Evolutionary conservation across 2,888 invertebrate genomes (phyloP), one percentile per base, ranked within the genome.

Genomic region (Idaea straminata): DNA sequence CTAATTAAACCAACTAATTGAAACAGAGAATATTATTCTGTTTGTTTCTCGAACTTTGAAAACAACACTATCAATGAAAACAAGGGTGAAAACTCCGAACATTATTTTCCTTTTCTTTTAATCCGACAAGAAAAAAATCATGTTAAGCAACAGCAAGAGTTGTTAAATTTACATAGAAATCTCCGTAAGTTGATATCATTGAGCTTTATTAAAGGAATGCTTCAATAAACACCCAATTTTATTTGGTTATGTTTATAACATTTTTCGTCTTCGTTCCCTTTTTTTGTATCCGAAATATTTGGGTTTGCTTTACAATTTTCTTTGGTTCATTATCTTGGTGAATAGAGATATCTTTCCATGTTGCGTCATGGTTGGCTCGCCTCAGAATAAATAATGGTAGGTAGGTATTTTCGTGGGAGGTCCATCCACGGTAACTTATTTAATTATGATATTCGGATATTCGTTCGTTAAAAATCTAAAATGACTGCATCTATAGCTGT

Each of bases 81-180:
- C 74, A 75, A 76, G 80, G 82, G 80, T 79, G 80, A 84, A 86
- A 87, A 83, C 77, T 83, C 80, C 77, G 75, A 77, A 77, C 75
- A 86, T 87, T 80, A 82, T 80, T 79, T 74, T 79, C 73, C 77
- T 79, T 85, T 83, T 75, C 75, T 78, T 80, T 78, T 76, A 79
- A 79, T 82, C 72, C 74, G 75, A 83, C 79, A 83, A 82, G 78
- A 84, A 87, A 87, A 25, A 86, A 87, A 85, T 72, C 66, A 65
- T 69, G 71, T 88, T 86, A 83, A 82, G 86, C 83, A 81, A 83
- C 83, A 84, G 84, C 82, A 87, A 87, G 85, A 86, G 87, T 86
- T 89, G 83, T 85, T 77, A 81, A 79, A 91, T 92, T 91, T 81
- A 81, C 91, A 91, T 91, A 80, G 76, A 72, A 88, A 91, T 91